Evolutionary conservation across 2,888 invertebrate genomes (phyloP).

Genomic region (Lepidocyrtoides sp.): DNA sequence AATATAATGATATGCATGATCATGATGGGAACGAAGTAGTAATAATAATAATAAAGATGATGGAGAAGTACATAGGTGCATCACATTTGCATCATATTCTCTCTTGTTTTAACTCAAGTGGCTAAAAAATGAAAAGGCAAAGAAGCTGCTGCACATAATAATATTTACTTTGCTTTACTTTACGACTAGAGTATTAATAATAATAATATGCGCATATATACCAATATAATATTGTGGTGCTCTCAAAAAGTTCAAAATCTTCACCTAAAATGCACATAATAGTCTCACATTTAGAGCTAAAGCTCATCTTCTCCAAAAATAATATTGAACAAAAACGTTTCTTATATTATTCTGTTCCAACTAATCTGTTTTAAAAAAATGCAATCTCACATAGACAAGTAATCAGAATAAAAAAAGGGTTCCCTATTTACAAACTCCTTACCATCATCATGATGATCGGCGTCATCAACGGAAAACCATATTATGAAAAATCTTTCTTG

Average conservation of each 20-base stretch:
- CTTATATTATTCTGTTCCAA: too few relatives aligned
- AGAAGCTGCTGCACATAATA: not conserved
- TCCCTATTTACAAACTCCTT: not conserved
- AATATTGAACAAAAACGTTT: not conserved
- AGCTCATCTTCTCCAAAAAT: conserved; percentile 13
- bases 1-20: conserved; percentile 48
- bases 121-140: not conserved
- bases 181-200: conserved; percentile 23
- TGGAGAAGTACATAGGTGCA: not conserved
- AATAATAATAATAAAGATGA: conserved; percentile 35
- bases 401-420: conserved; percentile 24
- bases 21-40: conserved; percentile 57
- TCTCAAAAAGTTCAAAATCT: conserved; percentile 24
- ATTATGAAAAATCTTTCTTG: not conserved
- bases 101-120: conserved; percentile 21
- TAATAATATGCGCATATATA: conserved; percentile 11
- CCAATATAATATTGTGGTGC: too few relatives aligned
- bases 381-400: not conserved
- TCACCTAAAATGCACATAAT: conserved; percentile 22
- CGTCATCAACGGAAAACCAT: not conserved
- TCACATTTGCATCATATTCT: not conserved
- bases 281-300: not conserved
- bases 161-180: not conserved
- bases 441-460: conserved; percentile 26
- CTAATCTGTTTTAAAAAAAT: too few relatives aligned